Conservation (phyloP, 2,113 vertebrate species). For the Passer domesticus region DNA sequence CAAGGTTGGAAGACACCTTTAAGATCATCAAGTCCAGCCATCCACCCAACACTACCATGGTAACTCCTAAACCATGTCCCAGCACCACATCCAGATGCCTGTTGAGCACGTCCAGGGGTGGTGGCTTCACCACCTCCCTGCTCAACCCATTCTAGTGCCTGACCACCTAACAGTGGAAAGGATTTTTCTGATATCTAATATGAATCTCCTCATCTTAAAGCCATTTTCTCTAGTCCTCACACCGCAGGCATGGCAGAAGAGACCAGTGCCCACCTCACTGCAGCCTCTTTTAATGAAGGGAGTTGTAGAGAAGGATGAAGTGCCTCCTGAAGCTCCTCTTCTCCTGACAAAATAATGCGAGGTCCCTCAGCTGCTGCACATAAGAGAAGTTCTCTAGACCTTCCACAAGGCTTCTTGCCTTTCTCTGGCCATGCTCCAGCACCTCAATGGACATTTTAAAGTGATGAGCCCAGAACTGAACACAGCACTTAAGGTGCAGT, state of each 20-base stretch:
- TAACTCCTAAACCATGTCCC: not conserved
- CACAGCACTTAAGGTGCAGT: fast-evolving
- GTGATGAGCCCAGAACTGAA: not conserved
- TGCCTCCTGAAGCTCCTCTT: not conserved
- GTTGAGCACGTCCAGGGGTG: too few relatives aligned
- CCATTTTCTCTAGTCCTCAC: not conserved
- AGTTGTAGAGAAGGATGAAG: not conserved
- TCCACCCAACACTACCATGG: not conserved
- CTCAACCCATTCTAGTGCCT: not conserved
- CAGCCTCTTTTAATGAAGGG: not conserved
- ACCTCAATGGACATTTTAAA: not conserved
- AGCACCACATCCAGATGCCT: not conserved
- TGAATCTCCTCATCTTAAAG: not conserved
- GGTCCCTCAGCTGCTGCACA: not conserved
- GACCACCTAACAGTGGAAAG: not conserved
- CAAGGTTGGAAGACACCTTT: not conserved
- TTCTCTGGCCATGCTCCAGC: not conserved
- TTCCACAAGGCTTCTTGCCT: not conserved
- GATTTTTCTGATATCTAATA: not conserved
- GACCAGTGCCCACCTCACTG: fast-evolving
- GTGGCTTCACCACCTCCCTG: not conserved
- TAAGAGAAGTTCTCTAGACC: not conserved
- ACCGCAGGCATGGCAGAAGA: not conserved
- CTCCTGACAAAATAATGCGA: not conserved
- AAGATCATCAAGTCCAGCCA: not conserved